phyloP scores from a whole-genome alignment of 1,140 invertebrate species.

The Vollenhovia emeryi region DNA sequence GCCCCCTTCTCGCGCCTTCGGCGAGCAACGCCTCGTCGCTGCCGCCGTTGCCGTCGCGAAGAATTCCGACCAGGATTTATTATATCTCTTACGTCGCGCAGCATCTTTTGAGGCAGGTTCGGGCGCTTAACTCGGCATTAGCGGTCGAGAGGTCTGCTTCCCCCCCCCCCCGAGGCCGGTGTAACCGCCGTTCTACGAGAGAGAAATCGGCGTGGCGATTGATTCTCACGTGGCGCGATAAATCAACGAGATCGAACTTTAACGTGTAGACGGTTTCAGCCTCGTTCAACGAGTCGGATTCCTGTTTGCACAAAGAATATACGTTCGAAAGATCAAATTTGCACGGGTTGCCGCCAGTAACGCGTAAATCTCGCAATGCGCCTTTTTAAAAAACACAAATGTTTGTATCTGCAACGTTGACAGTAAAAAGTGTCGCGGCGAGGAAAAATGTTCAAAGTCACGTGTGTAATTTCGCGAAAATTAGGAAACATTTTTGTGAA shows the following conservation, averaged over 20 bases:
- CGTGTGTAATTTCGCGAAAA: background rate
- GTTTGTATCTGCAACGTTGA: background rate
- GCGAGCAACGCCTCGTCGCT: background rate
- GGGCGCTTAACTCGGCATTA: conserved; percentile 72
- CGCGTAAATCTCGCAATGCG: background rate
- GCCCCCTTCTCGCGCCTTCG: conserved; percentile 5
- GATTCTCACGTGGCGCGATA: conserved; percentile 47
- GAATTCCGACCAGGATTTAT: conserved; percentile 69
- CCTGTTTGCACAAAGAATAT: background rate
- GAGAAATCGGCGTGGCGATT: conserved; percentile 57
- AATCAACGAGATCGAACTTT: conserved; percentile 57
- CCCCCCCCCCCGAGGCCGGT: conserved; percentile 5
- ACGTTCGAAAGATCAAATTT: background rate
- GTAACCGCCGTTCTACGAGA: conserved; percentile 37
- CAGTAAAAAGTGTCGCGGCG: background rate
- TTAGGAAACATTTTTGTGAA: background rate
- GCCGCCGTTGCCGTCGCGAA: background rate
- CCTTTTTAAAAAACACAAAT: background rate
- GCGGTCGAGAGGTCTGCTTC: conserved; percentile 27
- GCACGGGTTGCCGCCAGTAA: background rate
- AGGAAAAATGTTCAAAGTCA: background rate
- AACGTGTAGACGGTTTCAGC: background rate
- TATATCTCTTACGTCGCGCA: conserved; percentile 72
- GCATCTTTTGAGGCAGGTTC: conserved; percentile 75
- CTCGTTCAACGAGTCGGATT: background rate